These are phyloP conservation scores for Mus caroli DNA, from an alignment of 2,797 vertebrate species.

Conservation along the genomic window DNA sequence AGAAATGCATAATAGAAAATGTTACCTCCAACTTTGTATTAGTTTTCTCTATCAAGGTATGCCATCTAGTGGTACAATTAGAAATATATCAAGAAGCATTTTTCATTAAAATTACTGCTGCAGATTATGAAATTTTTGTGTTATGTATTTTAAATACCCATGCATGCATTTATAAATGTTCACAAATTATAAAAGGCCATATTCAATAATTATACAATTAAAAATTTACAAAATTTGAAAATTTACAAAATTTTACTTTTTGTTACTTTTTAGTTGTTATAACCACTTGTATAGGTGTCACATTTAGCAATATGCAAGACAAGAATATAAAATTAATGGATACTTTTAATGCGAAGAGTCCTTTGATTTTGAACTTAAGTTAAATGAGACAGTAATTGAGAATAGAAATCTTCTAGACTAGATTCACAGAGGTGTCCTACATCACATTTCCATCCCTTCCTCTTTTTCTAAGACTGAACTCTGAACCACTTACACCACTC, in stretches of 20 bases:
- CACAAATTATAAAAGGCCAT: background rate
- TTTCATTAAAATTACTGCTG: background rate
- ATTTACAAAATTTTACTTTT: background rate
- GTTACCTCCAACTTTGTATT: too few species aligned
- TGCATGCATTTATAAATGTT: background rate
- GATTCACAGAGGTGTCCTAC: background rate
- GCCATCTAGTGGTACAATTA: conserved; percentile 86
- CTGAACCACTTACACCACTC: background rate
- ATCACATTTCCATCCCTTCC: background rate
- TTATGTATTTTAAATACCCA: background rate
- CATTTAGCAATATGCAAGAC: background rate
- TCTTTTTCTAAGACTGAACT: background rate
- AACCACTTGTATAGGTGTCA: background rate
- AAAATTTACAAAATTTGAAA: background rate
- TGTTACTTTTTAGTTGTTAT: background rate
- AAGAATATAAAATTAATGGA: background rate
- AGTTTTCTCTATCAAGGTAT: conserved; percentile 75
- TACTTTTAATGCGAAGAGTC: background rate
- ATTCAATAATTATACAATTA: background rate
- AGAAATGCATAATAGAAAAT: conserved; percentile 23
- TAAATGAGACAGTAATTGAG: background rate
- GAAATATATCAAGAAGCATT: background rate
- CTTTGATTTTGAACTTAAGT: background rate
- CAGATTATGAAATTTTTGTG: background rate
- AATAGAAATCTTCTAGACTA: background rate